These are phyloP conservation scores for Cephalopterus ornatus DNA, from an alignment of 2,113 vertebrate genomes.

Conservation along the genomic window DNA sequence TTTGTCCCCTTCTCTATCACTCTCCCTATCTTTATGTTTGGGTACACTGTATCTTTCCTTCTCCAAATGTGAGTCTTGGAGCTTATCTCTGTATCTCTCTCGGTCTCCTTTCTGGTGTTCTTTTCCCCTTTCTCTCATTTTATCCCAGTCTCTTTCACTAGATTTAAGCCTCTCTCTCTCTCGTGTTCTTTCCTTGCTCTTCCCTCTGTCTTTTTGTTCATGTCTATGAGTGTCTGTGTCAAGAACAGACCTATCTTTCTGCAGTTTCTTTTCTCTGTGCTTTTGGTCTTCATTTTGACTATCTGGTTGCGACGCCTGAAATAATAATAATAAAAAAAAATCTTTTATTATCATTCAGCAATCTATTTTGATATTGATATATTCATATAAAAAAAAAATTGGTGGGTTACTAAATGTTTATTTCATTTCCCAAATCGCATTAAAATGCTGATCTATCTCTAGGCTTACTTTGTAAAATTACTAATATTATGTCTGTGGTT, in stretches of 20 bases:
- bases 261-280: conserved; percentile 58
- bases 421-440: neutral
- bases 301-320: conserved; percentile 50
- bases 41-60: conserved; percentile 29
- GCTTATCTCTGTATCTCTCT: neutral
- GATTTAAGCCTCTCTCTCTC: conserved; percentile 62
- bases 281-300: conserved; percentile 64
- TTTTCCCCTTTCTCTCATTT: conserved; percentile 14
- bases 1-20: conserved; percentile 17
- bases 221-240: neutral
- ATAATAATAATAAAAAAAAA: neutral
- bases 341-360: neutral
- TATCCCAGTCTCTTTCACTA: conserved; percentile 61
- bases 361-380: neutral
- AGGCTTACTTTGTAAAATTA: neutral
- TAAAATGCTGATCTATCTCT: neutral
- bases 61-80: neutral
- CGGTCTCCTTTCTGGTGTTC: neutral
- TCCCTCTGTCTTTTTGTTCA: conserved; percentile 42
- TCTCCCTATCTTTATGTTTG: conserved; percentile 46
- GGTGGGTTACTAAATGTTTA: neutral
- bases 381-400: neutral
- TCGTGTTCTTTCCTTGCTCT: conserved; percentile 53
- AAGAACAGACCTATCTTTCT: conserved; percentile 9
- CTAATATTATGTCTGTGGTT: neutral